A percentile compares a stretch with the other conserved stretches of the same genome.
Conservation (phyloP, 2,888 invertebrate genomes). For the Nomada hirtipes region DNA sequence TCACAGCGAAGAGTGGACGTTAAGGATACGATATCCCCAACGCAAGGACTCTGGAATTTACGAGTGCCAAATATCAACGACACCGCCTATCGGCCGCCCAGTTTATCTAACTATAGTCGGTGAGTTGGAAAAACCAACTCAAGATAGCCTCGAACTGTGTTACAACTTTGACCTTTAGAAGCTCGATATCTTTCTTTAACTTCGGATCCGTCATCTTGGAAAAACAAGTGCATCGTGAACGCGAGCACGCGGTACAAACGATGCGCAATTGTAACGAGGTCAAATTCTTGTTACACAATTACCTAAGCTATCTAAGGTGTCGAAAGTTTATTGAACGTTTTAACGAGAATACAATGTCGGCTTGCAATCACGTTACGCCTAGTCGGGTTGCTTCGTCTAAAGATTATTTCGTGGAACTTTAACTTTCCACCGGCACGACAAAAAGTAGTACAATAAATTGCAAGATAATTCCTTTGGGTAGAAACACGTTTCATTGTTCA, state of each 20-base stretch:
- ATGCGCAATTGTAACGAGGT: neutral
- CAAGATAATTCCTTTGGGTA: slow-evolving; percentile 1
- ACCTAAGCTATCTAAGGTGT: neutral
- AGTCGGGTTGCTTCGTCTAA: neutral
- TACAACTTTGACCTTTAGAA: neutral
- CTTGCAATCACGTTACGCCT: slow-evolving; percentile 1
- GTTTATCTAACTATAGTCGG: slow-evolving; percentile 93
- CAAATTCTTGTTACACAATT: neutral
- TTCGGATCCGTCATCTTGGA: too few species aligned
- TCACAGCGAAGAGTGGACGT: slow-evolving; percentile 94
- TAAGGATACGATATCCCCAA: slow-evolving; percentile 91
- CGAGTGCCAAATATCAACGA: slow-evolving; percentile 96
- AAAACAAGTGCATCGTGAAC: neutral
- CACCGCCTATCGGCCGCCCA: slow-evolving; percentile 94
- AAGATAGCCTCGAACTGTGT: neutral
- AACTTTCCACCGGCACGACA: neutral
- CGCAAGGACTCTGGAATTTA: slow-evolving; percentile 92
- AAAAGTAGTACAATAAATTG: slow-evolving; percentile 17
- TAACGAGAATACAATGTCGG: neutral
- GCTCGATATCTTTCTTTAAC: too few species aligned
- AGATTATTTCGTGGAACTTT: neutral
- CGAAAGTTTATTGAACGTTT: neutral
- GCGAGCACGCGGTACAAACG: slow-evolving; percentile 1
- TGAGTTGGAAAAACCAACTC: slow-evolving; percentile 84
- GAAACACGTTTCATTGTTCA: slow-evolving; percentile 26